A percentile compares a stretch with the other conserved stretches of the same genome.
These are phyloP conservation scores for Tenthredo distinguenda DNA, from an alignment of 2,888 invertebrate genomes.

Conservation along the genomic window DNA sequence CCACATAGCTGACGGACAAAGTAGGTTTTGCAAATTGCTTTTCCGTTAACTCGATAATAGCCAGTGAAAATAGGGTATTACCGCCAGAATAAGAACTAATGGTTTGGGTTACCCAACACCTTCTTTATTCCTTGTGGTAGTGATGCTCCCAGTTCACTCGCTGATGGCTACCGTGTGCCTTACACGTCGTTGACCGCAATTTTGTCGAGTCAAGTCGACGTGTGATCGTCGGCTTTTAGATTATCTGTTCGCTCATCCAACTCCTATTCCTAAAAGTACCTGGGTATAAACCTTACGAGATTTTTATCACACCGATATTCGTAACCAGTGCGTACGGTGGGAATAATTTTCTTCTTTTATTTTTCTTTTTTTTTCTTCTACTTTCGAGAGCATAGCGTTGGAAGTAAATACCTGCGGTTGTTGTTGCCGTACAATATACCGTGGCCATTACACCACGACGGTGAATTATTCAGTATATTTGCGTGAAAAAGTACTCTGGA, in stretches of 20 bases:
- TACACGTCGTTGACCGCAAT: conserved; percentile 42
- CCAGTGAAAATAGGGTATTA: conserved; percentile 42
- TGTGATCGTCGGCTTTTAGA: conserved; percentile 10
- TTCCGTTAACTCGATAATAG: conserved; percentile 48
- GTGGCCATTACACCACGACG: not conserved
- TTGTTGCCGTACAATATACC: not conserved
- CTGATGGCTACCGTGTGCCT: conserved; percentile 11
- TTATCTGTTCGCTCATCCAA: conserved; percentile 25
- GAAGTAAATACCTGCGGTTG: not conserved
- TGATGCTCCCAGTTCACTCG: not conserved
- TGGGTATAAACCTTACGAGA: not conserved
- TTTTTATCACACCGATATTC: not conserved
- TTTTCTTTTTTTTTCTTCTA: not conserved
- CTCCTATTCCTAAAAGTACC: not conserved
- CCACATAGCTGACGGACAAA: not conserved
- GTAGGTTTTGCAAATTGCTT: conserved; percentile 44
- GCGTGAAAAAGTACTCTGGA: not conserved
- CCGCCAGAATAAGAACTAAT: conserved; percentile 49
- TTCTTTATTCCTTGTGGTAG: not conserved
- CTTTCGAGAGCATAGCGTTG: not conserved
- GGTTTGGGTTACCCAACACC: conserved; percentile 21
- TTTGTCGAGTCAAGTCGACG: conserved; percentile 41
- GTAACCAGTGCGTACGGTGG: not conserved
- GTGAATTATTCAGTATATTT: conserved; percentile 8
- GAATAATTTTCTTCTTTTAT: not conserved